Conservation (phyloP, 2,888 invertebrate genomes). For the Nebria salina region DNA sequence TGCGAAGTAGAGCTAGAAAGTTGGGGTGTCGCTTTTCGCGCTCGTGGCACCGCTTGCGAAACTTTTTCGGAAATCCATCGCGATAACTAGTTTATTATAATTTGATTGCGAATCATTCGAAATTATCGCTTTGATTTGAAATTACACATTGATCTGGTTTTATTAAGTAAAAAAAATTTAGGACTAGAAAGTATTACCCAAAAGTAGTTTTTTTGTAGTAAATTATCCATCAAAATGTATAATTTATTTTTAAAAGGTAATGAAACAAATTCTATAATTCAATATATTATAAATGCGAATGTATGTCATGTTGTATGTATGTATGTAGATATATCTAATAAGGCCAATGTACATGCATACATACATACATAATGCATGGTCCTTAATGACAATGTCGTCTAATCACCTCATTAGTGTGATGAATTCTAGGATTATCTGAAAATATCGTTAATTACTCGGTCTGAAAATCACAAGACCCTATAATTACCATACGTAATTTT, state of each 20-base stretch:
- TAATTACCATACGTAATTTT: not conserved
- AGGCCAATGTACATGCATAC: not conserved
- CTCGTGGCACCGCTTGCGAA: not conserved
- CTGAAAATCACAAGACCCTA: not conserved
- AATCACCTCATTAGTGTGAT: constrained; percentile 41
- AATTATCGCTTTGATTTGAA: not conserved
- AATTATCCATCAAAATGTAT: too few relatives aligned
- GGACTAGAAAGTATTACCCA: not conserved
- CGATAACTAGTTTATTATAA: constrained; percentile 11
- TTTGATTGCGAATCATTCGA: not conserved
- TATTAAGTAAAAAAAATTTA: not conserved
- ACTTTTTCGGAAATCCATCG: constrained; percentile 6
- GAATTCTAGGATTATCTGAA: constrained; percentile 37
- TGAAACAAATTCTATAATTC: not conserved
- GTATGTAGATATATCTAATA: not conserved
- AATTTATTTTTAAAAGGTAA: too few relatives aligned
- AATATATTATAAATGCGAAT: not conserved
- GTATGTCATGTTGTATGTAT: not conserved
- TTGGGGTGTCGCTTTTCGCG: not conserved
- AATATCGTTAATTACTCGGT: constrained; percentile 31
- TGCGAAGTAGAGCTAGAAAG: not conserved
- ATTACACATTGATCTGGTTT: not conserved
- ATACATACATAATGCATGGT: not conserved
- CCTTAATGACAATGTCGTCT: constrained; percentile 35
- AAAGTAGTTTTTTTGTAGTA: too few relatives aligned